Evolutionary conservation across 2,888 invertebrate species (phyloP).

Genomic region (Heliconius hortense): DNA sequence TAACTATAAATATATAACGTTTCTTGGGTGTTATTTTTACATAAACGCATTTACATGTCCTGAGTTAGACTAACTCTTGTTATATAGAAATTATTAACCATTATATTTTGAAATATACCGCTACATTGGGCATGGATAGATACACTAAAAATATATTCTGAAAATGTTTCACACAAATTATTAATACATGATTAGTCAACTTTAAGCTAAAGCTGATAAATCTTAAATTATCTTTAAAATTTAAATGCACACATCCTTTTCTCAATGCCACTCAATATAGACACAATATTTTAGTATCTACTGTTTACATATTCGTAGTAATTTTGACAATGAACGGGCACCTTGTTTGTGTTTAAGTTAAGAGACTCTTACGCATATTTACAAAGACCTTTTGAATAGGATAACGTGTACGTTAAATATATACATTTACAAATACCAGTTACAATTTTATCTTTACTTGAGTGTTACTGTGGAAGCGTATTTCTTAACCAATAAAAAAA

Average conservation of each 20-base stretch:
- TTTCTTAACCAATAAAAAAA: neutral
- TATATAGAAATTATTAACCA: neutral
- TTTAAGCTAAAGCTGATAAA: neutral
- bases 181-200: neutral
- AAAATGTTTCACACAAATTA: neutral
- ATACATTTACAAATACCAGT: neutral
- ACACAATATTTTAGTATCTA: constrained; percentile 28
- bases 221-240: constrained; percentile 21
- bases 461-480: neutral
- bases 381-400: constrained; percentile 20
- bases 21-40: no score
- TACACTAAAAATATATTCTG: neutral
- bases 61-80: neutral
- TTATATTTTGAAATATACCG: no score
- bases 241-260: constrained; percentile 27
- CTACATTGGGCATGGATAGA: no score
- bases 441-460: constrained; percentile 3
- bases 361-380: constrained; percentile 21
- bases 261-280: constrained; percentile 26
- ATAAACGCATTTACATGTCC: no score
- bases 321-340: constrained; percentile 40
- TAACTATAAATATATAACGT: no score
- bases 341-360: constrained; percentile 44
- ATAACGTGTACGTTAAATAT: no score
- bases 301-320: constrained; percentile 33